Evolutionary conservation across 2,113 vertebrate species (phyloP).

Genomic region (Sander vitreus): DNA sequence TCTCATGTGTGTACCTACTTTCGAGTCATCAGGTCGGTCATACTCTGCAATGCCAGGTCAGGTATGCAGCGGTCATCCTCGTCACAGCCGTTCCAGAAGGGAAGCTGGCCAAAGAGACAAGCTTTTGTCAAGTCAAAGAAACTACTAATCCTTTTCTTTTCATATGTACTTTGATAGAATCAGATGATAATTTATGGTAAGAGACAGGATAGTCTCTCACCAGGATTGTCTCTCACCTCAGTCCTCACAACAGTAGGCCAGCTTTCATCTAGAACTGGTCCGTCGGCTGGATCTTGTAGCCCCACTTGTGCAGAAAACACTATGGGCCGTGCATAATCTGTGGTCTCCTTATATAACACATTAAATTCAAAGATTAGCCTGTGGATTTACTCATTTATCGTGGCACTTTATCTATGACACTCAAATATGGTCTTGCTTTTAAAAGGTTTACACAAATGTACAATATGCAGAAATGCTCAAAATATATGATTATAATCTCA

Average conservation of each 20-base stretch:
- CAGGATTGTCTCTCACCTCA: slow-evolving; percentile 79
- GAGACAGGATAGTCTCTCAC: background rate
- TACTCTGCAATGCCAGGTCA: slow-evolving; percentile 90
- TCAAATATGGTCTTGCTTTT: background rate
- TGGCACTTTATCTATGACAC: slow-evolving; percentile 29
- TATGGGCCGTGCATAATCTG: slow-evolving; percentile 94
- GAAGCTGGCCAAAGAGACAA: slow-evolving; percentile 84
- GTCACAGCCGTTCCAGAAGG: slow-evolving; percentile 98
- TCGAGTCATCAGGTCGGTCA: slow-evolving; percentile 89
- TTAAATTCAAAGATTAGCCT: background rate
- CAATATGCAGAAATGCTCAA: background rate
- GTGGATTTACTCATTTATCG: slow-evolving; percentile 24
- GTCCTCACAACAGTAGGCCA: slow-evolving; percentile 92
- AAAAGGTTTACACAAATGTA: background rate
- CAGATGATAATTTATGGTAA: background rate
- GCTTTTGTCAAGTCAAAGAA: background rate
- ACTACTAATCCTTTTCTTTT: background rate
- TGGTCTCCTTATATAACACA: slow-evolving; percentile 87
- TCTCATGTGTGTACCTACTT: slow-evolving; percentile 83
- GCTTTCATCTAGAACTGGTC: slow-evolving; percentile 89
- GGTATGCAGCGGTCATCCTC: slow-evolving; percentile 96
- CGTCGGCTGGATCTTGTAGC: slow-evolving; percentile 81
- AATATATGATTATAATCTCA: background rate
- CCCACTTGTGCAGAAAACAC: slow-evolving; percentile 88
- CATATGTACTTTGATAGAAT: background rate